Conservation (phyloP, 92 coral and sea anemone species). For the Heteractis magnifica region DNA sequence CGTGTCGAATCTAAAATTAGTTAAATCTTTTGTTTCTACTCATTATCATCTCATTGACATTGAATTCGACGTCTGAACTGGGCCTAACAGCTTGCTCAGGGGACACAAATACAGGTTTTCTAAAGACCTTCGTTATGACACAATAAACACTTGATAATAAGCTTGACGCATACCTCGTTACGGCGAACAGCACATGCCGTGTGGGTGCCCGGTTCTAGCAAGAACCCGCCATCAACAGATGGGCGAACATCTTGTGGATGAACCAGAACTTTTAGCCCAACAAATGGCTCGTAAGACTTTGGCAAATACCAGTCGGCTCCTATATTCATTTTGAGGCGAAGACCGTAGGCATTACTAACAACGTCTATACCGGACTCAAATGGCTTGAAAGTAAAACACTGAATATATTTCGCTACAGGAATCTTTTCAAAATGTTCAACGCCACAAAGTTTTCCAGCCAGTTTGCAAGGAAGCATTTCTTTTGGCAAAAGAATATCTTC, state of each 20-base stretch:
- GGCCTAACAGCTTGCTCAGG: too few species aligned
- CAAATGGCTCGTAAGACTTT: constrained; percentile 3
- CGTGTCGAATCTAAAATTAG: too few species aligned
- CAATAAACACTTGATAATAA: too few species aligned
- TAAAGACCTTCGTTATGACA: too few species aligned
- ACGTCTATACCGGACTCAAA: not conserved
- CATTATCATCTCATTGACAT: too few species aligned
- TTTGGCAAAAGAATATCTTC: not conserved
- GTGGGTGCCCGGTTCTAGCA: constrained; percentile 5
- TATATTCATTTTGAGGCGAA: not conserved
- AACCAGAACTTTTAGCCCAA: not conserved
- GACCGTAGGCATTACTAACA: not conserved
- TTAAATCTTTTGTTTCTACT: too few species aligned
- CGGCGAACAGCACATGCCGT: not conserved
- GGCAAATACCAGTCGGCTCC: constrained; percentile 1
- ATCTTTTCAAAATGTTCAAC: not conserved
- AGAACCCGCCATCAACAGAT: not conserved
- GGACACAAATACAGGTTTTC: too few species aligned
- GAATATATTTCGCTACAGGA: not conserved
- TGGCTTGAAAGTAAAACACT: constrained; percentile 12
- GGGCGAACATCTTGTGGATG: not conserved
- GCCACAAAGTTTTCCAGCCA: not conserved
- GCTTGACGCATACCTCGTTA: not conserved
- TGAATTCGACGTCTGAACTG: too few species aligned
- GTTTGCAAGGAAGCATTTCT: not conserved